A percentile compares a stretch with the other conserved stretches of the same genome.
phyloP scores from a whole-genome alignment of 2,888 invertebrate genomes.

The Trichogramma evanescens region DNA sequence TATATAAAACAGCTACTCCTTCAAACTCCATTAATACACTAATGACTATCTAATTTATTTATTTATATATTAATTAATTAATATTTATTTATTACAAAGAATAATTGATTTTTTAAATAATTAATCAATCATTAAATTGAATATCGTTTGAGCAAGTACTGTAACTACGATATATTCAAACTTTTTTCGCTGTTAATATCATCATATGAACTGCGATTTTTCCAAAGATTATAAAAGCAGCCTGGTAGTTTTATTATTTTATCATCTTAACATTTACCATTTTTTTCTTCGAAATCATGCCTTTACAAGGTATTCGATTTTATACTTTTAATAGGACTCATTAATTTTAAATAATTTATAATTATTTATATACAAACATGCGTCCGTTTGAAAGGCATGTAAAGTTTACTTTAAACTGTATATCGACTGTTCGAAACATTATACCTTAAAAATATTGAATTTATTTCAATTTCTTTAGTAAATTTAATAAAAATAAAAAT shows the following conservation, averaged over 20 bases:
- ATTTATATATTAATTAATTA: conserved; percentile 12
- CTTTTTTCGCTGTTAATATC: conserved; percentile 1
- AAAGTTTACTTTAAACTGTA: too few relatives aligned
- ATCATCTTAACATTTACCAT: too few relatives aligned
- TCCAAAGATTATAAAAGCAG: neutral
- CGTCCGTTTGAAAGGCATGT: neutral
- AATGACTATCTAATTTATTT: conserved; percentile 17
- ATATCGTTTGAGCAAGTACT: conserved; percentile 18
- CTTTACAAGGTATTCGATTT: too few relatives aligned
- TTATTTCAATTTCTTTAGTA: neutral
- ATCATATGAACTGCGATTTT: neutral
- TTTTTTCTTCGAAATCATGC: too few relatives aligned
- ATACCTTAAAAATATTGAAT: too few relatives aligned
- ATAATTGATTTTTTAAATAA: conserved; percentile 15
- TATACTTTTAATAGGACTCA: conserved; percentile 12
- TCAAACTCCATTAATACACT: conserved; percentile 13
- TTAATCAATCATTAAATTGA: conserved; percentile 12
- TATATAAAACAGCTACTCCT: conserved; percentile 20
- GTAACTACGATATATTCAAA: conserved; percentile 8
- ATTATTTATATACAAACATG: conserved; percentile 17
- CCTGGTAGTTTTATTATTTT: neutral
- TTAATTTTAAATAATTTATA: conserved; percentile 14
- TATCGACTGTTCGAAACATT: too few relatives aligned
- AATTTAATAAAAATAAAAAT: neutral
- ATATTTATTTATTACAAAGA: conserved; percentile 14